Evolutionary conservation across 2,888 invertebrate species (phyloP).

Genomic region (Netelia inedita): DNA sequence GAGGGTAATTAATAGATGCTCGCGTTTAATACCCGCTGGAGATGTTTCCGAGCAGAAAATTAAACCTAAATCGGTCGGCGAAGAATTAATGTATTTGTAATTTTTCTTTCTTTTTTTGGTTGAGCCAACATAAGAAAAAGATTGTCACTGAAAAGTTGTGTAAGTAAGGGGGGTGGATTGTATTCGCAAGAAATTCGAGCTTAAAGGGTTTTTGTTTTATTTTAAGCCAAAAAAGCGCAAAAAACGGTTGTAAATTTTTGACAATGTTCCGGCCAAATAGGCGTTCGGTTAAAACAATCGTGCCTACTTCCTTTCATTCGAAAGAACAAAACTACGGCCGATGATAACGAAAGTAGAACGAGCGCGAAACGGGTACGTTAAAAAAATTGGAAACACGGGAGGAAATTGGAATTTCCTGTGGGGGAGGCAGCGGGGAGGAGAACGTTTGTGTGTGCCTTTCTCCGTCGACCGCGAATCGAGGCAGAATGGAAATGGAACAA

Average conservation of each 20-base stretch:
- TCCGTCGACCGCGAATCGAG: constrained; percentile 36
- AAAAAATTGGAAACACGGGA: constrained; percentile 32
- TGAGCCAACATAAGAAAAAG: too few species aligned
- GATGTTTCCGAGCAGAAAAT: constrained; percentile 4
- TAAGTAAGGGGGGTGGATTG: too few species aligned
- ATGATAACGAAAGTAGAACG: not conserved
- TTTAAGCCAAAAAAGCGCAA: too few species aligned
- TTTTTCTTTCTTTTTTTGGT: too few species aligned
- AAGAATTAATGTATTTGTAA: too few species aligned
- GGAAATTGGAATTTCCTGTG: constrained; percentile 52
- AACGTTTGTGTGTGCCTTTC: constrained; percentile 26
- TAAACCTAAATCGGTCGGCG: not conserved
- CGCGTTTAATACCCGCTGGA: constrained; percentile 44
- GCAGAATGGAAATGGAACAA: constrained; percentile 52
- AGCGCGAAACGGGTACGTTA: not conserved
- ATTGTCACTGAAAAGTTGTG: too few species aligned
- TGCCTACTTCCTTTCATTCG: not conserved
- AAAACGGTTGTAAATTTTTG: too few species aligned
- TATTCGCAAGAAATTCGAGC: too few species aligned
- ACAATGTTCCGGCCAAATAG: too few species aligned
- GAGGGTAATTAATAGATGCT: constrained; percentile 57
- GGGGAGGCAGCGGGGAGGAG: constrained; percentile 3
- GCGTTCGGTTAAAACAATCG: too few species aligned
- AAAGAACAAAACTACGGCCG: not conserved
- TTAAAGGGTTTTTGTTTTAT: too few species aligned